Conservation (phyloP, 1,140 invertebrate species). For the Diabrotica undecimpunctata region DNA sequence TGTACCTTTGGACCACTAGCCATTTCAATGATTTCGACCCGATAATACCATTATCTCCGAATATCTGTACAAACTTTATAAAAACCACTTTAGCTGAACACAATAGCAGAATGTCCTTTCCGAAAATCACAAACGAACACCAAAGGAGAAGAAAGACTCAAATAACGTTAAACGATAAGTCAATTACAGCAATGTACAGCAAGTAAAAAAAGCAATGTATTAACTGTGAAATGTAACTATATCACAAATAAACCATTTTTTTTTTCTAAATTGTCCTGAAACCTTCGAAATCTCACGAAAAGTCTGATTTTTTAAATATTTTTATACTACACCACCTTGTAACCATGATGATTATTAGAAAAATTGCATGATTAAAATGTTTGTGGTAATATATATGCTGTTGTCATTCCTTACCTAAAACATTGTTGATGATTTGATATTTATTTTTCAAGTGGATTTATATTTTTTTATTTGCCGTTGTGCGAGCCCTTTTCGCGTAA, state of each 20-base stretch:
- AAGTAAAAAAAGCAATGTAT: too few relatives aligned
- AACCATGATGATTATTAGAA: conserved; percentile 29
- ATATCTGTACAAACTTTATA: background rate
- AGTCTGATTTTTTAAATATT: conserved; percentile 21
- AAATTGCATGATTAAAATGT: conserved; percentile 25
- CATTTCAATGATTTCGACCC: too few relatives aligned
- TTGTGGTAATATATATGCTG: conserved; percentile 24
- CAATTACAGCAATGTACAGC: too few relatives aligned
- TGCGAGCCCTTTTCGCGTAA: background rate
- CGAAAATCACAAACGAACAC: too few relatives aligned
- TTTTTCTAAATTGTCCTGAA: background rate
- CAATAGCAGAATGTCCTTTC: too few relatives aligned
- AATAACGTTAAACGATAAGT: too few relatives aligned
- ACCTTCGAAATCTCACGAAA: conserved; percentile 30
- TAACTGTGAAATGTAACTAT: conserved; percentile 19
- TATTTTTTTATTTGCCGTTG: conserved; percentile 24
- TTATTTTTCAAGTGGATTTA: conserved; percentile 19
- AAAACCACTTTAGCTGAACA: too few relatives aligned
- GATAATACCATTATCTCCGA: background rate
- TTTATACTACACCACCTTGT: conserved; percentile 21
- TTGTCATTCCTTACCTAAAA: conserved; percentile 35
- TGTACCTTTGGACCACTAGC: too few relatives aligned
- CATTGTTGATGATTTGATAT: conserved; percentile 25
- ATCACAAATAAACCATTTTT: conserved; percentile 21
- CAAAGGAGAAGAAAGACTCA: too few relatives aligned